These are phyloP conservation scores for Bufo bufo DNA, from an alignment of 2,113 vertebrate genomes.

Conservation along the genomic window DNA sequence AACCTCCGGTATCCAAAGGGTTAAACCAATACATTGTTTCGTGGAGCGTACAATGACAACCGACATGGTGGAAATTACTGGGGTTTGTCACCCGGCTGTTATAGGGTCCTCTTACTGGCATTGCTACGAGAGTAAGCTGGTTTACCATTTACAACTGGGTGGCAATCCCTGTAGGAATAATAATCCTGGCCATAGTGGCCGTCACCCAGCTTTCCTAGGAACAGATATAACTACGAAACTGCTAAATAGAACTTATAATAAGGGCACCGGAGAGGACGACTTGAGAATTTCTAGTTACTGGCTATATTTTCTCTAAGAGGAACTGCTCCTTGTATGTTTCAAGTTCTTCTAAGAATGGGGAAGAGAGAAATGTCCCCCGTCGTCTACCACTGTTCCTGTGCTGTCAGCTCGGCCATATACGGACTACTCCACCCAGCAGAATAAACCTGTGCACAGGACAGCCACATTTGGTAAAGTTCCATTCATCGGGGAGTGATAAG, in stretches of 20 bases:
- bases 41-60: too few relatives aligned
- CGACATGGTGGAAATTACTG: too few relatives aligned
- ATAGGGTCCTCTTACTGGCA: background rate
- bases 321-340: background rate
- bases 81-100: background rate
- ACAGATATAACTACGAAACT: background rate
- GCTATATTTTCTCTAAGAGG: background rate
- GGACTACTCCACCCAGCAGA: background rate
- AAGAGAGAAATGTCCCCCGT: background rate
- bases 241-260: background rate
- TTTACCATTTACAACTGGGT: background rate
- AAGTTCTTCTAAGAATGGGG: background rate
- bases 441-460: background rate
- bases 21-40: background rate
- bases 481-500: background rate
- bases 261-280: background rate
- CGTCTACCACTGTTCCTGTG: background rate
- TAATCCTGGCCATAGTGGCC: background rate
- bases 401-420: background rate
- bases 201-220: background rate
- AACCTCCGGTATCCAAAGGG: too few relatives aligned
- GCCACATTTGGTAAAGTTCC: constrained; percentile 14
- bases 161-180: too few relatives aligned
- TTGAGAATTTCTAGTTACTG: background rate
- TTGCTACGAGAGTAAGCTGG: background rate